Evolutionary conservation across 2,113 vertebrate genomes (phyloP), one percentile per base, ranked within the genome.

Genomic region (Paradoxurus hermaphroditus): DNA sequence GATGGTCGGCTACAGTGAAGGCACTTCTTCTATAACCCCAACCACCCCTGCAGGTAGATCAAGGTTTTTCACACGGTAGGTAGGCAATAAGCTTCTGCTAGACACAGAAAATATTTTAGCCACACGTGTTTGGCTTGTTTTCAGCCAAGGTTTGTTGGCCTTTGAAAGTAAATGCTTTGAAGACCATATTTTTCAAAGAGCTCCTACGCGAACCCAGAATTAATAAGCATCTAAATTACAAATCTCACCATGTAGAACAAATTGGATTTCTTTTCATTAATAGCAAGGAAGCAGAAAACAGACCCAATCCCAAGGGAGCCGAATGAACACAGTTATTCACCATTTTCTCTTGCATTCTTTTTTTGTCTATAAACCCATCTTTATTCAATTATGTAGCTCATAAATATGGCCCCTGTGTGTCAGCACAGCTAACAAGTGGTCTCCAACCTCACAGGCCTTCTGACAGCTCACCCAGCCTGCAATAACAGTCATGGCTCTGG

Each of bases 231-330:
- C 97, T 99, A 98, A 99, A 98, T 98, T 98, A 98, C 98, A 97
- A 98, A 96, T 97, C 98, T 98, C 98, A 90, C 96, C 98, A 98
- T 98, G 98, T 98, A 98, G 98, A 99, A 99, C 98, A 98, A 98
- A 99, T 98, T 98, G 96, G 96, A 98, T 99, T 98, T 98, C 98
- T 98, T 98, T 98, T 98, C 98, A 98, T 98, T 98, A 98, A 98
- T 98, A 98, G 97, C 97, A 98, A 98, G 97, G 98, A 98, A 98
- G 98, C 98, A 98, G 98, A 98, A 99, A 99, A 98, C 97, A 98
- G 98, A 97, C 95, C 96, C 78, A 56, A 97, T 98, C 98, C 86
- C 96, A 90, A 97, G 95, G 92, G 98, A 98, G 89, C 96, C 81
- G 95, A 97, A 98, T 88, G 95, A 98, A 98, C 86, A 73, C 94